Percentiles rank a stretch among this genome's conserved stretches.
phyloP scores from a whole-genome alignment of 2,797 vertebrate species.

The Sebastes melanostomus region DNA sequence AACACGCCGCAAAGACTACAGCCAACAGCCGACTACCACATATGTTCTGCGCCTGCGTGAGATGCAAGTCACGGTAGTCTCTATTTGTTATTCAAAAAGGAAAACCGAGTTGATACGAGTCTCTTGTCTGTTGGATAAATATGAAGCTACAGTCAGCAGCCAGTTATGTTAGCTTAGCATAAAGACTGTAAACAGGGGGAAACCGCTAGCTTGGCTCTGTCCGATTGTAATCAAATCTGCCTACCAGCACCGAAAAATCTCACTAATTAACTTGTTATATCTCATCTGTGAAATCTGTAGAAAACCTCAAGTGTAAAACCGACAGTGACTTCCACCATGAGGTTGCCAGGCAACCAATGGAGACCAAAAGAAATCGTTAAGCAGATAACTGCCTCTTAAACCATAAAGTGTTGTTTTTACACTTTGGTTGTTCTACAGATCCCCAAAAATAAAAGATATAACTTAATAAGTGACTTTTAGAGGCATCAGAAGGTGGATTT shows the following conservation, averaged over 20 bases:
- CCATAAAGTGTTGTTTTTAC: not conserved
- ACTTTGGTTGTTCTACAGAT: too few species aligned
- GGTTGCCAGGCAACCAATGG: too few species aligned
- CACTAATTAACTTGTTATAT: not conserved
- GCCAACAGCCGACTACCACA: too few species aligned
- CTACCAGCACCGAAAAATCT: not conserved
- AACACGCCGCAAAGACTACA: rapidly evolving
- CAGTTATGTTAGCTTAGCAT: not conserved
- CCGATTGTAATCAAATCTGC: not conserved
- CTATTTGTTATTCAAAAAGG: too few species aligned
- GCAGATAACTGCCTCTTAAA: not conserved
- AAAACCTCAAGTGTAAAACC: not conserved
- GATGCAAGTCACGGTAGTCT: too few species aligned
- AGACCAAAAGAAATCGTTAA: not conserved
- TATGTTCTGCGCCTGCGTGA: too few species aligned
- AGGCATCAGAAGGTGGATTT: not conserved
- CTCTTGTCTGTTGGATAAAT: not conserved
- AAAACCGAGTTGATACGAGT: too few species aligned
- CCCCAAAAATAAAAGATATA: too few species aligned
- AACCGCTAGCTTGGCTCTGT: not conserved
- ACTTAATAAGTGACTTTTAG: too few species aligned
- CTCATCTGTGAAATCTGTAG: not conserved
- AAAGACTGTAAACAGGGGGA: not conserved
- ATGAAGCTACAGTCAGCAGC: not conserved
- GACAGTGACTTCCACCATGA: not conserved